Conservation (phyloP, 1,140 invertebrate species). For the Caenorhabditis brenneri region DNA sequence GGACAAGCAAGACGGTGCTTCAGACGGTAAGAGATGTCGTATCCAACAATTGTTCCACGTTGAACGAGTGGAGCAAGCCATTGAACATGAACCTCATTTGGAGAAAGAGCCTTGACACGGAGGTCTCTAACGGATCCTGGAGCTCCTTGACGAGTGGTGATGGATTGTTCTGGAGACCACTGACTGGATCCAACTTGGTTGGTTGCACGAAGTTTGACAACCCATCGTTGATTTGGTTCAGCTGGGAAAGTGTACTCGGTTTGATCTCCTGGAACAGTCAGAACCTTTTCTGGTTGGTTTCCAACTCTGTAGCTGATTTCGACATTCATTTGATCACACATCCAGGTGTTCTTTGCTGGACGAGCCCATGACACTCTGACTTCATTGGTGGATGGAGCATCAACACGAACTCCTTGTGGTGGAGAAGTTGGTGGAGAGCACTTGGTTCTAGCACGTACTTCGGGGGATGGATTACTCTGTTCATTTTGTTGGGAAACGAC, state of each 20-base stretch:
- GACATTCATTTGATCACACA: conserved; percentile 68
- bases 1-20: conserved; percentile 70
- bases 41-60: conserved; percentile 67
- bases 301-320: conserved; percentile 67
- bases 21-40: conserved; percentile 70
- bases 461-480: conserved; percentile 64
- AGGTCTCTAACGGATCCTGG: conserved; percentile 67
- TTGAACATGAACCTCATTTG: conserved; percentile 67
- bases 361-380: conserved; percentile 68
- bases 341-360: conserved; percentile 67
- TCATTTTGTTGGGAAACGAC: conserved; percentile 65
- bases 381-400: conserved; percentile 68
- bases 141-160: conserved; percentile 69
- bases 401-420: conserved; percentile 66
- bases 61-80: conserved; percentile 64
- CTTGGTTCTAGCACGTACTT: conserved; percentile 69
- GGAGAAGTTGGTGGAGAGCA: conserved; percentile 67
- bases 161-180: conserved; percentile 66
- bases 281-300: conserved; percentile 66
- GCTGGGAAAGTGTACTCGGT: conserved; percentile 70
- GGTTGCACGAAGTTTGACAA: conserved; percentile 63
- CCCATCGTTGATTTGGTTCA: conserved; percentile 69
- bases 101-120: conserved; percentile 65
- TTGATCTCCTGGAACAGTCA: conserved; percentile 66
- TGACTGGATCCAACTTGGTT: conserved; percentile 64